Base-by-base conservation (phyloP, 2,888 invertebrate species). In the Trichopria drosophilae region DNA sequence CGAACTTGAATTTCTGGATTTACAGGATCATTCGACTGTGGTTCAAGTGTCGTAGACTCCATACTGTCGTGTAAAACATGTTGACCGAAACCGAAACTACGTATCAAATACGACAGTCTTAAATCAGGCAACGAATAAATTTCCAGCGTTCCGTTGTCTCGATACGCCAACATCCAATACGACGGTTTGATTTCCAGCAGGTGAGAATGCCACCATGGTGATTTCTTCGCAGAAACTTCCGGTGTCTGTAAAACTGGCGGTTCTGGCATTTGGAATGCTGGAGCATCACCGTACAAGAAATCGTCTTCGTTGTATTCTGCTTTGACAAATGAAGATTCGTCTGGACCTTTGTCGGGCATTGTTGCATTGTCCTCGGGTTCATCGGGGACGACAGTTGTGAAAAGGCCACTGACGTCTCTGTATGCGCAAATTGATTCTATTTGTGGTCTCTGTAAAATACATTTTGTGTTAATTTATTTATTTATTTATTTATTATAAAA, bases 221-320 rank as follows among this genome's bases (percentile, higher is more conserved):
- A 32, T 54, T 67, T 68, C 50, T 74, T 75, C 24, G 55, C 55
- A 4, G 63, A 41, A 18, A 52, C 62, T 36, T 75, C 74, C 15
- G 53, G 61, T 7, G 61, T 37, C 60, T 70, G 73, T 31, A 56
- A 18, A 22, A 61, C 57, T 1, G 71, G 60, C n/a, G 67, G 68
- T 19, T 51, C 48, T 1, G 81, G 84, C 81, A 84, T 83, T 73
- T 84, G 84, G 58, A 84, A 84, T 20, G 83, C 82, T 59, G 81
- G 82, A 1, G 83, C 83, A 55, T 90, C 89, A 0, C 96, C 96
- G 66, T 97, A 98, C 12, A 97, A 77, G 60, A 97, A 76, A 69
- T 96, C 96, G 68, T 98, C 98, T 69, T 97, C 97, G 68, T 97
- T 96, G 75, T 95, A 91, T 6, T 87, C 76, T 64, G 87, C 88